Evolutionary conservation across 2,113 vertebrate genomes (phyloP).

Genomic region (Rana temporaria): DNA sequence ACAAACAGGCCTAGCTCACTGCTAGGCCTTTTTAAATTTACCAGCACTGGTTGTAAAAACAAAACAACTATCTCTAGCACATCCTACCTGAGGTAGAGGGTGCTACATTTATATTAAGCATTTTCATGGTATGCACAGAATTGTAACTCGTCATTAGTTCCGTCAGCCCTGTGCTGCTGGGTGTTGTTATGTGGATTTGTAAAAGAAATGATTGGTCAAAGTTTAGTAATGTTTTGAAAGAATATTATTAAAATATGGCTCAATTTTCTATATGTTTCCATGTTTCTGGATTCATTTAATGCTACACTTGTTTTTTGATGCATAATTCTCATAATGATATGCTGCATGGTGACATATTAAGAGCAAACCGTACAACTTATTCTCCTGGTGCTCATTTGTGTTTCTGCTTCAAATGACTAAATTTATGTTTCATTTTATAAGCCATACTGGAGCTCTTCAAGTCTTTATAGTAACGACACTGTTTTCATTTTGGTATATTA

Average conservation of each 20-base stretch:
- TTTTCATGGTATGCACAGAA: too few relatives aligned
- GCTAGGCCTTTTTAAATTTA: too few relatives aligned
- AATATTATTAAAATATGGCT: neutral
- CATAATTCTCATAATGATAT: neutral
- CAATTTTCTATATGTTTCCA: neutral
- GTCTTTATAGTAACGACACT: neutral
- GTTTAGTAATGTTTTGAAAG: neutral
- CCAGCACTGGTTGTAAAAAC: too few relatives aligned
- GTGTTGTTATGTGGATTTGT: neutral
- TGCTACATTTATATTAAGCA: too few relatives aligned
- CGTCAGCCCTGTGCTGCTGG: too few relatives aligned
- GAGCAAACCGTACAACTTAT: neutral
- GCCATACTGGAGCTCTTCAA: neutral
- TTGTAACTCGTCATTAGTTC: too few relatives aligned
- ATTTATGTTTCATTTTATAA: neutral
- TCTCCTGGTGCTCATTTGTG: neutral
- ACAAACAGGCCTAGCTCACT: too few relatives aligned
- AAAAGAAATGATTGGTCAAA: neutral
- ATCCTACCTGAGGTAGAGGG: too few relatives aligned
- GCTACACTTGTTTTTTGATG: neutral
- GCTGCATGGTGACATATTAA: neutral
- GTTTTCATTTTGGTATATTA: neutral
- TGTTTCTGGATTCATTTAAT: slow-evolving; percentile 13
- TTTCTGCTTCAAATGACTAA: neutral
- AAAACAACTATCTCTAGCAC: too few relatives aligned